phyloP scores from a whole-genome alignment of 2,797 vertebrate genomes.

The Coccyzus lansbergi region DNA sequence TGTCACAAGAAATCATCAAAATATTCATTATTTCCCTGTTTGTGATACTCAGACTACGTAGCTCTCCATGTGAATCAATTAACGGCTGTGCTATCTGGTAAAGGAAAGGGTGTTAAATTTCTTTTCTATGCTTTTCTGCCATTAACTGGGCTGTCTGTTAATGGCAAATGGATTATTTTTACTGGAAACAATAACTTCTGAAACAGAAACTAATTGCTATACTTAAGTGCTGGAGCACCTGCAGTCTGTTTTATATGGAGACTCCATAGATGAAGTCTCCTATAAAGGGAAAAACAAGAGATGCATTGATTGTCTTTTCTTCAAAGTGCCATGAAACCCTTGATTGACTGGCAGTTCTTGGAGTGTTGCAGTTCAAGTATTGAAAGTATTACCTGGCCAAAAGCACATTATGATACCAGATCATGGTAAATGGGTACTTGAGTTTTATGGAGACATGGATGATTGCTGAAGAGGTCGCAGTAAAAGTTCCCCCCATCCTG shows the following conservation, averaged over 20 bases:
- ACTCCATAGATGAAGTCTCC: background rate
- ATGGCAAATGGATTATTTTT: slow-evolving; percentile 22
- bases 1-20: background rate
- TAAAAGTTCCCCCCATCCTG: fast-evolving
- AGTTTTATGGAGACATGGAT: fast-evolving
- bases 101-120: background rate
- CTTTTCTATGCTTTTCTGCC: slow-evolving; percentile 7
- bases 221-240: background rate
- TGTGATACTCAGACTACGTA: background rate
- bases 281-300: background rate
- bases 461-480: background rate
- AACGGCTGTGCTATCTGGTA: background rate
- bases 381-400: background rate
- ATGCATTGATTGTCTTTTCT: background rate
- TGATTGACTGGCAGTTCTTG: background rate
- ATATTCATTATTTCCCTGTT: background rate
- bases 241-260: background rate
- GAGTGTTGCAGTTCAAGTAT: background rate
- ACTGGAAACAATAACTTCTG: background rate
- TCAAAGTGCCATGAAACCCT: background rate
- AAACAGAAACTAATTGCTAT: background rate
- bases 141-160: background rate
- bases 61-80: background rate
- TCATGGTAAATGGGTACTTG: background rate
- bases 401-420: background rate